Conservation (phyloP, 2,113 vertebrate genomes). For the Eudorcas thomsonii region DNA sequence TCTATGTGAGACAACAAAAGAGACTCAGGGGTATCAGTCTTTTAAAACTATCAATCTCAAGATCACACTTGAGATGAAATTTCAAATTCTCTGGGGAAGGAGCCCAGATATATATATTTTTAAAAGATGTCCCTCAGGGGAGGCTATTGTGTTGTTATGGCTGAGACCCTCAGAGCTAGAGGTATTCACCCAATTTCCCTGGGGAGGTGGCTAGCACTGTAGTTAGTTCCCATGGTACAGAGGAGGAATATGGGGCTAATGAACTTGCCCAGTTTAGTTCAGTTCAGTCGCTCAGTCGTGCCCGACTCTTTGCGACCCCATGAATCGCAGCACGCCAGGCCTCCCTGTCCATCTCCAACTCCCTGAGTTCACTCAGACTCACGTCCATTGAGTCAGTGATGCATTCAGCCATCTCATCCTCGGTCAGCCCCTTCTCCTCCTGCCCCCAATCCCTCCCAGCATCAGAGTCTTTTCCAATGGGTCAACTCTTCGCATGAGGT, state of each 20-base stretch:
- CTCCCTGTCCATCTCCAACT: too few species aligned
- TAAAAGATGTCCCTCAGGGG: neutral
- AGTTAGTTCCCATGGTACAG: neutral
- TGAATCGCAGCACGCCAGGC: too few species aligned
- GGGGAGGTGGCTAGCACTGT: neutral
- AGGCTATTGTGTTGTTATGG: neutral
- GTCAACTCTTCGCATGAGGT: neutral
- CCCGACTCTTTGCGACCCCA: too few species aligned
- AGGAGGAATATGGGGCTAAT: neutral
- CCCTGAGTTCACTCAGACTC: too few species aligned
- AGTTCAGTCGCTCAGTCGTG: too few species aligned
- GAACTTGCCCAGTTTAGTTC: neutral
- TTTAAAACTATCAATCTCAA: neutral
- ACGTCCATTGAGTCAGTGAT: too few species aligned
- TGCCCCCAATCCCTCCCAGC: too few species aligned
- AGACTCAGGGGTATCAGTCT: too few species aligned
- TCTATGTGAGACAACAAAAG: too few species aligned
- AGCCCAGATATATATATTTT: neutral
- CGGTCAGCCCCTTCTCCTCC: too few species aligned
- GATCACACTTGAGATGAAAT: neutral
- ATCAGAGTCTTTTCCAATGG: neutral
- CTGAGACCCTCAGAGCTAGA: neutral
- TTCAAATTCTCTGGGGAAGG: neutral
- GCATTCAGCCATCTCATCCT: too few species aligned
- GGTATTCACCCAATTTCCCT: neutral